A percentile compares a stretch with the other conserved stretches of the same genome.
Conservation (phyloP, 2,797 vertebrate genomes). For the Crocodylus rhombifer region DNA sequence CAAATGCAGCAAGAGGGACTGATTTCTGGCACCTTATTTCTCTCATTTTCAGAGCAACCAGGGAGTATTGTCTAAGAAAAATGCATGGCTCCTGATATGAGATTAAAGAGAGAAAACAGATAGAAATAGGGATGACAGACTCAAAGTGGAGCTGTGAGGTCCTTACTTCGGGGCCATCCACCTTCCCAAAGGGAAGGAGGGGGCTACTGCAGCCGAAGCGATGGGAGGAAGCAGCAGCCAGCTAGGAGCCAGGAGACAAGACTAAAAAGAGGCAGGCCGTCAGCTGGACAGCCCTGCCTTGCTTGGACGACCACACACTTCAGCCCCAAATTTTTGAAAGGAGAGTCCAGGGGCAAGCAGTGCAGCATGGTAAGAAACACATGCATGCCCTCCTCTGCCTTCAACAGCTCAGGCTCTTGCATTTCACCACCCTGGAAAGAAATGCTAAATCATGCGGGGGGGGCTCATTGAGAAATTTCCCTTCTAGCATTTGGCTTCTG, state of each 20-base stretch:
- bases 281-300: neutral
- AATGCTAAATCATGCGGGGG: neutral
- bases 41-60: neutral
- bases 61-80: neutral
- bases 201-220: too few species aligned
- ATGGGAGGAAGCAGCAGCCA: too few species aligned
- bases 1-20: neutral
- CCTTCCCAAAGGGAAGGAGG: too few species aligned
- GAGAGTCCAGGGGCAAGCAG: neutral
- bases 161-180: too few species aligned
- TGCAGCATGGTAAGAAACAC: neutral
- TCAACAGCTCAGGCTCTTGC: neutral
- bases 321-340: neutral
- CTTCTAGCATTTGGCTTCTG: neutral
- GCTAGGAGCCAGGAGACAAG: too few species aligned
- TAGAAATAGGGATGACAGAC: neutral
- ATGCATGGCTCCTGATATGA: neutral
- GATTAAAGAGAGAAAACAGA: neutral
- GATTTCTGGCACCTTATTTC: neutral
- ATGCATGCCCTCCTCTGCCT: neutral
- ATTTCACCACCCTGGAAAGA: conserved; percentile 5
- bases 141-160: neutral
- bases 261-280: too few species aligned
- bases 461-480: neutral
- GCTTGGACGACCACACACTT: neutral